phyloP scores from a whole-genome alignment of 2,888 invertebrate species.

The Sinhomidia bicolor region DNA sequence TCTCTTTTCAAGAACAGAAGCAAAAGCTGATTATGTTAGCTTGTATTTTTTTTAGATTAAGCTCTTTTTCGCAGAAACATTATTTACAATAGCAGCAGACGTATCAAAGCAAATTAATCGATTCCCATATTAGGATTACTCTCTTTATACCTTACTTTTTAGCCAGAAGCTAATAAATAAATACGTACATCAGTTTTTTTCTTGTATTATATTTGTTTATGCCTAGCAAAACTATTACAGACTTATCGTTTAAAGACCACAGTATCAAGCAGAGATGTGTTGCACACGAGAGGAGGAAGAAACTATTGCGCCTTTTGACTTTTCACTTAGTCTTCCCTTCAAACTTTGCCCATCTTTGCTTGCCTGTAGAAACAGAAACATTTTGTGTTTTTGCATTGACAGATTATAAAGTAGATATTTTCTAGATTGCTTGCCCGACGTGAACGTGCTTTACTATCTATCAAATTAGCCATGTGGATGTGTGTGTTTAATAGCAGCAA shows the following conservation, averaged over 20 bases:
- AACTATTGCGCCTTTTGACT: background rate
- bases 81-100: background rate
- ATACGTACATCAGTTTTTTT: background rate
- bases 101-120: constrained; percentile 24
- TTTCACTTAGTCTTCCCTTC: background rate
- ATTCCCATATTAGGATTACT: constrained; percentile 6
- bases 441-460: background rate
- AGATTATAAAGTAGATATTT: background rate
- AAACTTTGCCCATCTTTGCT: background rate
- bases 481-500: background rate
- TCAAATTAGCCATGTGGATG: background rate
- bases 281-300: background rate
- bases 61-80: background rate
- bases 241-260: constrained; percentile 19
- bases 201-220: background rate
- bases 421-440: background rate
- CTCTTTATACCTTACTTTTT: background rate
- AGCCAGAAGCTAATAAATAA: constrained; percentile 2
- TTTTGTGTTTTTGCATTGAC: background rate
- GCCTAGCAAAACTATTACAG: constrained; percentile 1
- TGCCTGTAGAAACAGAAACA: background rate
- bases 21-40: background rate
- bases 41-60: constrained; percentile 13
- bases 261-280: background rate
- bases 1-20: background rate